These are phyloP conservation scores for Pitangus sulphuratus DNA, from an alignment of 2,797 vertebrate species.

Conservation along the genomic window DNA sequence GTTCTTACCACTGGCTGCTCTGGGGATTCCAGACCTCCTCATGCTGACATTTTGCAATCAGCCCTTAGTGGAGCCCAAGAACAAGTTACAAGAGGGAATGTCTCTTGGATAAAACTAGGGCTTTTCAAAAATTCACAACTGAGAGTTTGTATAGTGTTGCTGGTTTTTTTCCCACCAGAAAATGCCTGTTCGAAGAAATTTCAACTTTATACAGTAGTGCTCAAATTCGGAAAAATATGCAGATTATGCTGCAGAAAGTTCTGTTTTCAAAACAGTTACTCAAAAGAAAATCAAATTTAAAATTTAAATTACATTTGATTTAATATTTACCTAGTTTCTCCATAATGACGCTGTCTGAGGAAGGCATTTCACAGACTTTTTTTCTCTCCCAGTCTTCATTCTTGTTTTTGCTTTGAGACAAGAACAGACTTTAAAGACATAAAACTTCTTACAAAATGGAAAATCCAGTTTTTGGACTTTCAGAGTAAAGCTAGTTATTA, in stretches of 20 bases:
- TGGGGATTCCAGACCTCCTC: not conserved
- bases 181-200: not conserved
- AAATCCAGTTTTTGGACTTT: not conserved
- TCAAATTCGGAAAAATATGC: not conserved
- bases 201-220: not conserved
- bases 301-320: not conserved
- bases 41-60: not conserved
- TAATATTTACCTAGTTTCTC: not conserved
- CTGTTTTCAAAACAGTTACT: not conserved
- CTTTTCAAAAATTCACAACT: not conserved
- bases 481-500: not conserved
- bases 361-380: not conserved
- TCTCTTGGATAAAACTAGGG: not conserved
- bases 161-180: rapidly evolving
- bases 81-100: not conserved
- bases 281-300: not conserved
- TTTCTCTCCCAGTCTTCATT: rapidly evolving
- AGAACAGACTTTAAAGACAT: not conserved
- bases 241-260: not conserved
- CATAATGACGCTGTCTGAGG: not conserved
- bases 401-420: not conserved
- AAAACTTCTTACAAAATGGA: not conserved
- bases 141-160: not conserved
- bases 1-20: not conserved
- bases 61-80: not conserved